phyloP scores from a whole-genome alignment of 2,113 vertebrate species.

The Centropus bengalensis region DNA sequence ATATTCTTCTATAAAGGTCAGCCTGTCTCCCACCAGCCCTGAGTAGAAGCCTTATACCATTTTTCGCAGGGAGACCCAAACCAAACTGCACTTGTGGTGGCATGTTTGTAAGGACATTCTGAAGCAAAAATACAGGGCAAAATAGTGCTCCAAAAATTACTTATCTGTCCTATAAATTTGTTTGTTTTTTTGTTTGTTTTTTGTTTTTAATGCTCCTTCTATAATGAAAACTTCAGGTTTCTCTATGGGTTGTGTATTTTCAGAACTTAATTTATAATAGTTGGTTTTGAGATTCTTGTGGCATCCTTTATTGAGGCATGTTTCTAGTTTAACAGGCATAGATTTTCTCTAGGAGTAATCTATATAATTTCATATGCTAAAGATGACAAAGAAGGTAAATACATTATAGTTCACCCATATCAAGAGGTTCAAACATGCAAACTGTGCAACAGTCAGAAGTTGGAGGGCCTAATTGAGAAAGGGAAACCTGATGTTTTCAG shows the following conservation, averaged over 20 bases:
- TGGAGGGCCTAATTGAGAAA: not conserved
- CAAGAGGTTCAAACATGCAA: not conserved
- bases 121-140: not conserved
- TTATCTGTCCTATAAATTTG: not conserved
- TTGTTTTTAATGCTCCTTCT: not conserved
- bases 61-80: not conserved
- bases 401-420: not conserved
- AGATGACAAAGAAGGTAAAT: not conserved
- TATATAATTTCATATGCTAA: not conserved
- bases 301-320: not conserved
- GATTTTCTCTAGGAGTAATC: not conserved
- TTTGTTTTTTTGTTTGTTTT: no score
- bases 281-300: not conserved
- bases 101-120: not conserved
- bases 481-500: not conserved
- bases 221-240: not conserved
- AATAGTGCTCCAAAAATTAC: not conserved
- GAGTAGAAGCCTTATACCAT: rapidly evolving
- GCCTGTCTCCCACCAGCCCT: no score
- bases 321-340: not conserved
- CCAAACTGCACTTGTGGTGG: rapidly evolving
- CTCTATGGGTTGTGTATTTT: not conserved
- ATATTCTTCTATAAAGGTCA: not conserved
- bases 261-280: not conserved
- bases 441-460: not conserved